These are phyloP conservation scores for Regulus satrapa DNA, from an alignment of 2,113 vertebrate genomes.

Conservation along the genomic window DNA sequence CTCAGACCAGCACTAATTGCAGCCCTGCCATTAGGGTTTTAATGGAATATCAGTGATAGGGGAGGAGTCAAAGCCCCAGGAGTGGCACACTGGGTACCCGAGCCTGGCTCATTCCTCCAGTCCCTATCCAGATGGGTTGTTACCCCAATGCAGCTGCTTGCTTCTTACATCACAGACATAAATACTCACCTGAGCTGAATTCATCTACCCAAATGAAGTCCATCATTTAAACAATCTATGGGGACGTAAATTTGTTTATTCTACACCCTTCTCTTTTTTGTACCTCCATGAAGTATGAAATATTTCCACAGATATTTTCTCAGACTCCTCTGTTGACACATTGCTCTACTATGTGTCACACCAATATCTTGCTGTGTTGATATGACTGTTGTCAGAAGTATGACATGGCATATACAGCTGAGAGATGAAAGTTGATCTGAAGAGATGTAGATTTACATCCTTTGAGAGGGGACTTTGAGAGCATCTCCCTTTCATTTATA, in stretches of 20 bases:
- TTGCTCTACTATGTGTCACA: not conserved
- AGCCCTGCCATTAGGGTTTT: not conserved
- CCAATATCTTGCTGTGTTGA: not conserved
- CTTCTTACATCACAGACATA: not conserved
- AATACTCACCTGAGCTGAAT: not conserved
- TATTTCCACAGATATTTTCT: not conserved
- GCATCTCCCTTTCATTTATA: not conserved
- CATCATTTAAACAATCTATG: not conserved
- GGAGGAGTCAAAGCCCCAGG: not conserved
- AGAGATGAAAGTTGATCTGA: not conserved
- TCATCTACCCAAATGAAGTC: not conserved
- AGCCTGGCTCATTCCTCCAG: not conserved
- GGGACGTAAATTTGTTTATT: not conserved
- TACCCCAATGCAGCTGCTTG: fast-evolving
- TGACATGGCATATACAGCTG: not conserved
- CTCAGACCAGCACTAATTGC: not conserved
- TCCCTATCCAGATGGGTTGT: not conserved
- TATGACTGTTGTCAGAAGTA: not conserved
- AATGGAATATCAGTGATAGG: not conserved
- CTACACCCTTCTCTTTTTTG: not conserved
- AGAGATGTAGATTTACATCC: not conserved
- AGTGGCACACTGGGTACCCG: not conserved
- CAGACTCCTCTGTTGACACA: not conserved
- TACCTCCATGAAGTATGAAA: not conserved
- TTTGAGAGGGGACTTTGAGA: not conserved